Conservation (phyloP, 2,888 invertebrate species). For the Amphipyra tragopoginis region DNA sequence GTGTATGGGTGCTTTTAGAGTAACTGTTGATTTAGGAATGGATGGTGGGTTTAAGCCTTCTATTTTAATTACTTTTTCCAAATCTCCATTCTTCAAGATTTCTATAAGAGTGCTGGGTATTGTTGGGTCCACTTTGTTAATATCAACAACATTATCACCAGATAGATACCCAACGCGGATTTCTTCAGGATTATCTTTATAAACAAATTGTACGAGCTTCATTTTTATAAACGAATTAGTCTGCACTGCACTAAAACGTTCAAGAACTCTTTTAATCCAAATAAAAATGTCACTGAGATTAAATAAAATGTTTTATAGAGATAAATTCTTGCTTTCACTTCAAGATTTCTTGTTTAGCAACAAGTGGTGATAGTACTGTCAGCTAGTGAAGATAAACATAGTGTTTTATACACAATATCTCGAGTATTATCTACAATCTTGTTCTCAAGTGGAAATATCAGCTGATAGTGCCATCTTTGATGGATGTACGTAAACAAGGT, state of each 20-base stretch:
- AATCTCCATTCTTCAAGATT: constrained; percentile 75
- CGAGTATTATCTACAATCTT: constrained; percentile 42
- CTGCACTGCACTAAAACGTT: constrained; percentile 20
- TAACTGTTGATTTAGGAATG: constrained; percentile 56
- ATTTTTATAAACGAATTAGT: constrained; percentile 64
- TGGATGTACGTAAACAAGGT: constrained; percentile 42
- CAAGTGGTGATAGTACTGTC: constrained; percentile 47
- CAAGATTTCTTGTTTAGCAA: constrained; percentile 43
- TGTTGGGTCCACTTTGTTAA: constrained; percentile 88
- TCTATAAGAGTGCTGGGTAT: constrained; percentile 77
- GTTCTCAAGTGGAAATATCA: constrained; percentile 47
- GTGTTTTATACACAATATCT: constrained; percentile 45
- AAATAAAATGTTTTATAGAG: constrained; percentile 42
- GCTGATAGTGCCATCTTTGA: constrained; percentile 39
- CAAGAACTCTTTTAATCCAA: constrained; percentile 13
- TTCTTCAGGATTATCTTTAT: constrained; percentile 83
- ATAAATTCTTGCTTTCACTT: constrained; percentile 33
- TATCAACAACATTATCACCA: constrained; percentile 90
- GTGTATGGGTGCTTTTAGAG: constrained; percentile 89
- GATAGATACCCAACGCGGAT: constrained; percentile 90
- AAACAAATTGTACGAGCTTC: constrained; percentile 92
- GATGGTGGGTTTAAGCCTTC: constrained; percentile 38
- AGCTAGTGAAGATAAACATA: constrained; percentile 41
- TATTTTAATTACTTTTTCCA: constrained; percentile 66
- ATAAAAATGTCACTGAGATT: constrained; percentile 34